Base-by-base conservation (phyloP, 2,888 invertebrate species). In the Yponomeuta evonymella region DNA sequence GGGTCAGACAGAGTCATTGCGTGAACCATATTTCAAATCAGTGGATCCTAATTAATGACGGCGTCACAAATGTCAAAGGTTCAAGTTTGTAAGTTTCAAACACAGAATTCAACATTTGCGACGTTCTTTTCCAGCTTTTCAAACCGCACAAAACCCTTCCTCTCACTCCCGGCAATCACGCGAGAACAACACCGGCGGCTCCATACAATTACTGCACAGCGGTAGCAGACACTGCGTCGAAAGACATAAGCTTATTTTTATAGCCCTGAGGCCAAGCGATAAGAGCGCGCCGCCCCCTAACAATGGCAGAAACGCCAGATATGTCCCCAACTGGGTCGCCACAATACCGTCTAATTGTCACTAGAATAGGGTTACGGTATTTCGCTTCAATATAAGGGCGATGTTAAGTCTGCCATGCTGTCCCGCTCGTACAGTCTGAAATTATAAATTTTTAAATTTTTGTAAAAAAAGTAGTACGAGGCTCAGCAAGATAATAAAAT, bases 171-270 rank as follows among this genome's bases (percentile, higher is more conserved):
- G 9, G 23, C 29, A 68, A 68, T 10, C 68, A 62, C 10, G 30
- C 36, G 36, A 15, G 62, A 36, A 63, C 68, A 69, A 72, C 81
- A 76, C 51, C 3, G 15, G 15, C 15, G 15, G 71, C 84, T 84
- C 85, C 77, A 78, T 81, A 81, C 48, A 72, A 48, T 70, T 74
- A 43, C 68, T 30, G 36, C 15, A 69, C 36, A 62, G 69, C 9
- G 76, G 76, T 83, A 82, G 87, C 87, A 88, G 90, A 89, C 84
- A 81, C 82, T 68, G 33, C 48, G 69, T 66, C 70, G 70, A 51
- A 82, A 83, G 87, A 80, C 90, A 89, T 91, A 91, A 92, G 90
- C 91, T 90, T 83, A 83, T 90, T 92, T 92, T 92, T 92, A 91
- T 91, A 85, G 90, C 87, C 81, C 91, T 92, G 91, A 77, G 84